A percentile compares a stretch with the other conserved stretches of the same genome.
phyloP scores from a whole-genome alignment of 2,113 vertebrate species.

The Chroicocephalus ridibundus region DNA sequence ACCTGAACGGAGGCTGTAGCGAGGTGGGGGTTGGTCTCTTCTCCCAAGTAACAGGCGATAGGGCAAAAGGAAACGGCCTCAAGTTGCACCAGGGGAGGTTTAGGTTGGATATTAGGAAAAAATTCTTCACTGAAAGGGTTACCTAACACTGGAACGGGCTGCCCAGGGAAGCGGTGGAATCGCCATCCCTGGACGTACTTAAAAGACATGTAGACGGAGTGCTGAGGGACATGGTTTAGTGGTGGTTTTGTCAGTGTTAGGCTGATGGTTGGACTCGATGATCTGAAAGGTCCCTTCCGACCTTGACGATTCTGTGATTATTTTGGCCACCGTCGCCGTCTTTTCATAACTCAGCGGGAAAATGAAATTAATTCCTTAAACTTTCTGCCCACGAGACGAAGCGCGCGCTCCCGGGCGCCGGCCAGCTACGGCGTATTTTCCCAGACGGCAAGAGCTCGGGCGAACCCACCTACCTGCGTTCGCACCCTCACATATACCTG shows the following conservation, averaged over 20 bases:
- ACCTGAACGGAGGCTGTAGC: not conserved
- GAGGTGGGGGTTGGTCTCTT: not conserved
- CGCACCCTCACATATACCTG: not conserved
- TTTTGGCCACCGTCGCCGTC: not conserved
- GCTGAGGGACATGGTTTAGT: not conserved
- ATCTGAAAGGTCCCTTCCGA: not conserved
- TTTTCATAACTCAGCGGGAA: not conserved
- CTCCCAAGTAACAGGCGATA: not conserved
- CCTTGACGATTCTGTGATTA: not conserved
- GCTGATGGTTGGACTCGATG: not conserved
- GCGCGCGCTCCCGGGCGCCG: not conserved
- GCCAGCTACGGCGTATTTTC: not conserved
- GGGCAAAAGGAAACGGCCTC: not conserved
- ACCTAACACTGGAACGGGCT: too few species aligned
- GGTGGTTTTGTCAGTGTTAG: too few species aligned
- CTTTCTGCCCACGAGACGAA: not conserved
- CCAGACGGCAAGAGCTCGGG: not conserved
- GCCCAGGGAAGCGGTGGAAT: too few species aligned
- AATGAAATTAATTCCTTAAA: not conserved
- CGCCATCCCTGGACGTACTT: too few species aligned
- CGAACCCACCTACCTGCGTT: not conserved
- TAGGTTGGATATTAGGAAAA: too few species aligned
- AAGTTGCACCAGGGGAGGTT: too few species aligned
- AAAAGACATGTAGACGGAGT: too few species aligned
- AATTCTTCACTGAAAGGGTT: too few species aligned